Conservation (phyloP, 2,113 vertebrate species). For the Delphinus delphis region DNA sequence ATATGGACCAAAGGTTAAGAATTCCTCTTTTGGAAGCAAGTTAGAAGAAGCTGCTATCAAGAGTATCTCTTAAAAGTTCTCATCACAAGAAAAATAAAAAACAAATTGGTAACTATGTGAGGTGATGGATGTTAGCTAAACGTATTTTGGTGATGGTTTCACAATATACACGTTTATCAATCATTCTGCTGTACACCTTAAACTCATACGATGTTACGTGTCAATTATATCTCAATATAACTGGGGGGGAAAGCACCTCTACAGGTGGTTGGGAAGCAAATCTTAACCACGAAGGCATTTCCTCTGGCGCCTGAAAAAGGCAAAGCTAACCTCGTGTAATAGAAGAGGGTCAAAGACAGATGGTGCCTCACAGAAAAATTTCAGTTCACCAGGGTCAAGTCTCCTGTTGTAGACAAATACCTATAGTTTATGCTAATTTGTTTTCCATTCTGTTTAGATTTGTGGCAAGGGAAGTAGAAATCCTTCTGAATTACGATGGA, state of each 20-base stretch:
- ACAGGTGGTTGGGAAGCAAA: neutral
- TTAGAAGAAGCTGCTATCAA: neutral
- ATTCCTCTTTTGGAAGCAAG: neutral
- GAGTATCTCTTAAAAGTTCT: neutral
- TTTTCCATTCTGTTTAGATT: neutral
- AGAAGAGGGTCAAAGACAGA: rapidly evolving
- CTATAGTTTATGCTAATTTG: rapidly evolving
- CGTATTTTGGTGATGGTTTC: neutral
- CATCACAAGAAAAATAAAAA: neutral
- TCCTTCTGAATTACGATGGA: neutral
- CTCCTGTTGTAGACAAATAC: rapidly evolving
- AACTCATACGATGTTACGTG: neutral
- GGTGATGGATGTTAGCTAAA: neutral
- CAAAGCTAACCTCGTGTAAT: neutral
- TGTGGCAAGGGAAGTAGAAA: neutral
- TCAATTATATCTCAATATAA: neutral
- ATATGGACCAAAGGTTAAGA: neutral
- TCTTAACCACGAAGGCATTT: neutral
- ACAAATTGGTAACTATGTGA: neutral
- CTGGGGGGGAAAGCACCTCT: neutral
- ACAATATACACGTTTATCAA: neutral
- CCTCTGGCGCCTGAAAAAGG: neutral
- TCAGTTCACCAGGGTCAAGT: neutral
- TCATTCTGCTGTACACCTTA: too few species aligned
- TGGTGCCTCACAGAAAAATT: neutral